Base-by-base conservation (phyloP, 2,888 invertebrate genomes). In the Fragum whitleyi region DNA sequence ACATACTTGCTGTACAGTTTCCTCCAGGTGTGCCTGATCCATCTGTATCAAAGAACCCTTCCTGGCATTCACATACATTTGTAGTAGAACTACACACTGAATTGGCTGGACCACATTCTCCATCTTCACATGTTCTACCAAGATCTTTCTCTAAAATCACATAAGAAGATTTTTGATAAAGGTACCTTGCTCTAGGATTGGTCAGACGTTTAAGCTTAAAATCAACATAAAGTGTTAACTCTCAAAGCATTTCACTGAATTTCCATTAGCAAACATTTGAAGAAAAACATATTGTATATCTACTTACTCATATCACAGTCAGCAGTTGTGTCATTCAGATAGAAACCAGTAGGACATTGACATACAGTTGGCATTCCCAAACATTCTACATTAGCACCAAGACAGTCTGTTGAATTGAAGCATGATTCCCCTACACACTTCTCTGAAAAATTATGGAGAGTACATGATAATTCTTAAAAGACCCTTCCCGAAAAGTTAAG, bases 21-120 rank as follows among this genome's bases (percentile, higher is more conserved):
- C 57, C 57, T 26, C 57, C 57, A 2, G 23, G 19, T 26, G 57
- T 57, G 3, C 7, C 5, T 6, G 57, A 2, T 5, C 57, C 61
- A 32, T 61, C 26, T 3, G 19, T 32, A 26, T 61, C 61, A 32
- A 32, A 61, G 32, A 32, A 61, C 6, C 28, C 61, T 7, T 61
- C 61, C 61, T 28, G 29, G n/a, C 61, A 61, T 32, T 28, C 61
- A 61, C 61, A 61, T n/a, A 16, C n/a, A 32, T 61, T 61, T 19
- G 61, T 32, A 19, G 32, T 61, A 9, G 61, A 32, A 61, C 26
- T 26, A 32, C 61, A 61, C 14, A 61, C 28, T 29, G 61, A 61
- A 32, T 61, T 61, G 29, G 32, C 32, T 9, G 61, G 29, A 23
- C 61, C 61, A 61, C 61, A 61, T 32, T 61, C 23, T 9, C 61